phyloP scores from a whole-genome alignment of 2,797 vertebrate species.

The Characodon lateralis region DNA sequence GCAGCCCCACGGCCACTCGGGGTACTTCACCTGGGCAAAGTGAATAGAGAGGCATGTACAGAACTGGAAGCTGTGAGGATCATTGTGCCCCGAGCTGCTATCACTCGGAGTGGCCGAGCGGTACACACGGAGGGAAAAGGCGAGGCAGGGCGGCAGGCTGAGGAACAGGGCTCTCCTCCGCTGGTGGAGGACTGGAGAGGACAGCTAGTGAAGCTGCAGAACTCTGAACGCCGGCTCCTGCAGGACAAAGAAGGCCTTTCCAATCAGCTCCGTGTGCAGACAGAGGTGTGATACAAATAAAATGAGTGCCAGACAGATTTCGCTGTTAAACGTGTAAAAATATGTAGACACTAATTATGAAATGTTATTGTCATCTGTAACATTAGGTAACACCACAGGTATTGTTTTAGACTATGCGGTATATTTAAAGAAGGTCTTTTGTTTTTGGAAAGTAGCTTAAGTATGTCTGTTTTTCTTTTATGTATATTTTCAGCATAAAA shows the following conservation, averaged over 20 bases:
- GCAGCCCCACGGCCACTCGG: slow-evolving; percentile 80
- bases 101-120: slow-evolving; percentile 79
- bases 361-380: not conserved
- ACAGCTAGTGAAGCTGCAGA: slow-evolving; percentile 88
- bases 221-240: slow-evolving; percentile 90
- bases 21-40: slow-evolving; percentile 91
- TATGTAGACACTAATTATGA: too few relatives aligned
- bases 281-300: slow-evolving; percentile 83
- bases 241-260: slow-evolving; percentile 96
- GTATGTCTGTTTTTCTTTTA: not conserved
- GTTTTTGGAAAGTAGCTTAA: not conserved
- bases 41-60: slow-evolving; percentile 85
- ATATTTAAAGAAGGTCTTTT: not conserved
- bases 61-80: slow-evolving; percentile 95
- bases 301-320: not conserved
- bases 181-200: slow-evolving; percentile 84
- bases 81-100: slow-evolving; percentile 90
- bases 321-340: not conserved
- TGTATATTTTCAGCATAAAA: not conserved
- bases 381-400: too few relatives aligned
- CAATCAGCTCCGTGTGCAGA: slow-evolving; percentile 94
- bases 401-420: too few relatives aligned
- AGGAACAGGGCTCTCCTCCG: slow-evolving; percentile 71
- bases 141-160: slow-evolving; percentile 73
- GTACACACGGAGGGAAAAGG: slow-evolving; percentile 75